Evolutionary conservation across 2,797 vertebrate genomes (phyloP).

Genomic region (Chrosomus eos): DNA sequence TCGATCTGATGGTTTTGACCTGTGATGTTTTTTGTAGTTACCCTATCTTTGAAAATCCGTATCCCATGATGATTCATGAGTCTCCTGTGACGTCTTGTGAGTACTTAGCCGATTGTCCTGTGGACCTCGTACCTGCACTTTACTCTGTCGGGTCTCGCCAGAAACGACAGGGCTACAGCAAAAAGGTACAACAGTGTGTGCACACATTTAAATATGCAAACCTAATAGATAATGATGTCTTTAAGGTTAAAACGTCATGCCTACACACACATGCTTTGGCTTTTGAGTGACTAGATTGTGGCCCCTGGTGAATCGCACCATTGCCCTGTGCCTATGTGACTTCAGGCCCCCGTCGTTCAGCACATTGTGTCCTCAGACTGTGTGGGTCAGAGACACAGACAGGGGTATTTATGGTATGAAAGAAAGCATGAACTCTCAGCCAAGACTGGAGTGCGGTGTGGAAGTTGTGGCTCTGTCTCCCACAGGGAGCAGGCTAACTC

Average conservation of each 20-base stretch:
- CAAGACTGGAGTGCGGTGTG: constrained; percentile 46
- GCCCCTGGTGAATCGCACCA: neutral
- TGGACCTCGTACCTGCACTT: constrained; percentile 98
- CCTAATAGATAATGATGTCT: neutral
- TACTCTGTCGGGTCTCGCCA: constrained; percentile 96
- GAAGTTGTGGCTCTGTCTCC: constrained; percentile 30
- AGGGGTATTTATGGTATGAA: constrained; percentile 53
- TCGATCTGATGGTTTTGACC: constrained; percentile 5
- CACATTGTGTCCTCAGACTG: constrained; percentile 46
- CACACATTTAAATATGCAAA: constrained; percentile 29
- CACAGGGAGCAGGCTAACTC: constrained; percentile 48
- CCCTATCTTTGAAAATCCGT: constrained; percentile 99
- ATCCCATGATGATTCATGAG: constrained; percentile 96
- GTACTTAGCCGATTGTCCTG: constrained; percentile 97
- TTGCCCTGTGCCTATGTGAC: constrained; percentile 16
- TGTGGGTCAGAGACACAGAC: constrained; percentile 44
- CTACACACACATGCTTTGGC: neutral
- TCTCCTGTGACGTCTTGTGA: constrained; percentile 98
- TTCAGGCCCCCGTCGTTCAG: constrained; percentile 34
- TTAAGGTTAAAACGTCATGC: neutral
- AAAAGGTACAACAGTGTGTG: constrained; percentile 83
- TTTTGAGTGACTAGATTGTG: constrained; percentile 10
- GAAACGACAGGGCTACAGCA: constrained; percentile 99
- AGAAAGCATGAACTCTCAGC: constrained; percentile 41
- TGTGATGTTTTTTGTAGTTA: constrained; percentile 79